Evolutionary conservation across 2,888 invertebrate genomes (phyloP), one percentile per base, ranked within the genome.

Genomic region (Emmelina monodactyla): DNA sequence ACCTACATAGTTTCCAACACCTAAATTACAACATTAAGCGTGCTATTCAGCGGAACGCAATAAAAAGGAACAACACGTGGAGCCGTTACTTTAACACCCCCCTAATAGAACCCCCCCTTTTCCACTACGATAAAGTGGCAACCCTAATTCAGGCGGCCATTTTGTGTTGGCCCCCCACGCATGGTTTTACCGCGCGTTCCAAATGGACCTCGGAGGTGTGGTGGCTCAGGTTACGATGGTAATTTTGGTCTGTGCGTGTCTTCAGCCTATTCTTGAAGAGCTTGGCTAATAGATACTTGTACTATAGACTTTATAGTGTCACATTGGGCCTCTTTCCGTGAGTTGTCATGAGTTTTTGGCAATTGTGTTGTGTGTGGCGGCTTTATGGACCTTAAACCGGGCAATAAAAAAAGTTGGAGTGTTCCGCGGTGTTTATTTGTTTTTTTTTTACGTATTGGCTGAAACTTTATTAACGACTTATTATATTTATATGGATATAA

Each of bases 31-130:
- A 63, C 62, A 62, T 69, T 65, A 66, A 54, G 57, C 51, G 52
- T 54, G 55, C 58, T 55, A 58, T 61, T 64, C 58, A 56, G 73
- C 69, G 62, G 67, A 58, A 65, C 62, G 64, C 63, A 66, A 70
- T 71, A 76, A 75, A 73, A 73, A 70, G 60, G 62, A 64, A 66
- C 62, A 69, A 70, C 70, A 70, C 67, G 65, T 66, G 62, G 59
- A 67, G 60, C 62, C 68, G 68, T 76, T 73, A 71, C 62, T 69
- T 69, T 69, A 63, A 66, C 73, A 73, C 75, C 76, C 72, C 70
- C 67, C 58, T 71, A 73, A 73, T 76, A 72, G 71, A 71, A 60
- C 66, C 67, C 63, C 54, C 64, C 49, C 44, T 52, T 51, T 40
- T 59, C 57, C 59, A 56, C 58, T 19, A 25, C 25, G 25, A n/a